A percentile compares a stretch with the other conserved stretches of the same genome.
Evolutionary conservation across 2,888 invertebrate genomes (phyloP).

Genomic region (Phrixothrix hirtus): DNA sequence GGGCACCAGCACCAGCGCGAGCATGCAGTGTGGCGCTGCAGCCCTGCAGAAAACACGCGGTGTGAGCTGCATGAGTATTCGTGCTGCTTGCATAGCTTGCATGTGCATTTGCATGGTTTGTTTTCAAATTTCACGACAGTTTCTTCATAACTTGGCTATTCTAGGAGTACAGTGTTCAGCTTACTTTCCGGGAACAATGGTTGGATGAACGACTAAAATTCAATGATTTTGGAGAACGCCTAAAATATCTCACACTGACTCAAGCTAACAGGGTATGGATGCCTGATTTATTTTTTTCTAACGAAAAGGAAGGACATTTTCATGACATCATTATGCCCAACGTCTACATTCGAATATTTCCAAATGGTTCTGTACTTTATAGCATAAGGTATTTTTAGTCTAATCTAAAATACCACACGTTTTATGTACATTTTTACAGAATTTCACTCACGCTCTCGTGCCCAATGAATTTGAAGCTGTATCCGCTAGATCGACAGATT

Average conservation of each 20-base stretch:
- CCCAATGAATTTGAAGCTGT: constrained; percentile 96
- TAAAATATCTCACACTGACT: constrained; percentile 89
- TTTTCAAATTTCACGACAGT: constrained; percentile 9
- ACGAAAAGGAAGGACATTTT: constrained; percentile 96
- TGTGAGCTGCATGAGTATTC: constrained; percentile 33
- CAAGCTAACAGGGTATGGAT: constrained; percentile 97
- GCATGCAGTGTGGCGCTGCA: constrained; percentile 51
- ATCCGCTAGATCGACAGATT: constrained; percentile 93
- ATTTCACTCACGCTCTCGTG: constrained; percentile 94
- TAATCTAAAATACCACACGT: constrained; percentile 37
- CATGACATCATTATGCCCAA: constrained; percentile 98
- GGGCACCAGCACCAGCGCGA: constrained; percentile 56
- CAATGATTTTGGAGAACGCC: constrained; percentile 83
- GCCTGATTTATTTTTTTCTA: constrained; percentile 97
- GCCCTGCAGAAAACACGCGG: constrained; percentile 41
- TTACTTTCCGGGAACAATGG: constrained; percentile 98
- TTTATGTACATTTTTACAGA: constrained; percentile 59
- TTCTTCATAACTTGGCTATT: constrained; percentile 50
- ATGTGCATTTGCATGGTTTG: constrained; percentile 31
- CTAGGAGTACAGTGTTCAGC: constrained; percentile 96
- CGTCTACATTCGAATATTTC: constrained; percentile 94
- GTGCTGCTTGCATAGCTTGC: constrained; percentile 28
- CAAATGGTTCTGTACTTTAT: constrained; percentile 92
- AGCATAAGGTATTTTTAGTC: constrained; percentile 94
- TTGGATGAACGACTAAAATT: constrained; percentile 89